These are phyloP conservation scores for Brotogeris chrysoptera DNA, from an alignment of 2,797 vertebrate species.

Conservation along the genomic window DNA sequence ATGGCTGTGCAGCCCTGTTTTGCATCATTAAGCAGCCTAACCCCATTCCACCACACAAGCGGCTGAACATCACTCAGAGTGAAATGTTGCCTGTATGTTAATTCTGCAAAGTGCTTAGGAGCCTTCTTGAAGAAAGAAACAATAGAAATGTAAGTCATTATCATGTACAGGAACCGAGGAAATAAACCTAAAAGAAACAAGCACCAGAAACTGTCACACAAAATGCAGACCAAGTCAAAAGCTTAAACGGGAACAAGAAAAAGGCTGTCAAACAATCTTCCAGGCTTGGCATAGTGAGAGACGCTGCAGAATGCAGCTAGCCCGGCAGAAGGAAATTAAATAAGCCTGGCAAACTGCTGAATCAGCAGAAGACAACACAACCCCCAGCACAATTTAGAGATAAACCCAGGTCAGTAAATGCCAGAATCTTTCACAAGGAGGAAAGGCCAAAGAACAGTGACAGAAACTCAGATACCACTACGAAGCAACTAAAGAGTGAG, in stretches of 20 bases:
- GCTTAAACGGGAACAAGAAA: conserved; percentile 35
- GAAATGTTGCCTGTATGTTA: conserved; percentile 17
- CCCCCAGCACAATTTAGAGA: neutral
- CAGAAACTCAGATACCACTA: neutral
- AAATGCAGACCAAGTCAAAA: conserved; percentile 8
- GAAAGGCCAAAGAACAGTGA: neutral
- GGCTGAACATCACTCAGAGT: neutral
- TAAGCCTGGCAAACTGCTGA: neutral
- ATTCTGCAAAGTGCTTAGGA: conserved; percentile 30
- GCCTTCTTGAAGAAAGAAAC: conserved; percentile 31
- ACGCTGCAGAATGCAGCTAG: neutral
- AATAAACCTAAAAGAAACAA: conserved; percentile 41
- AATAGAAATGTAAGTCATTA: conserved; percentile 28
- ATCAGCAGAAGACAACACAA: conserved; percentile 24
- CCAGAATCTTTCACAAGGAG: neutral
- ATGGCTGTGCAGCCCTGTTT: neutral
- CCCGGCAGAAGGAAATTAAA: neutral
- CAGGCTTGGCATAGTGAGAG: conserved; percentile 21
- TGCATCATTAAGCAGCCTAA: conserved; percentile 23
- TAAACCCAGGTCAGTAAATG: neutral
- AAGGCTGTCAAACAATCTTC: conserved; percentile 26
- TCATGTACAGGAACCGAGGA: neutral
- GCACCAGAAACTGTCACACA: conserved; percentile 25
- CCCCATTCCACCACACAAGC: neutral
- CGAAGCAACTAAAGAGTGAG: neutral